Evolutionary conservation across 2,113 vertebrate species (phyloP), one percentile per base, ranked within the genome.

Genomic region (Riparia riparia): DNA sequence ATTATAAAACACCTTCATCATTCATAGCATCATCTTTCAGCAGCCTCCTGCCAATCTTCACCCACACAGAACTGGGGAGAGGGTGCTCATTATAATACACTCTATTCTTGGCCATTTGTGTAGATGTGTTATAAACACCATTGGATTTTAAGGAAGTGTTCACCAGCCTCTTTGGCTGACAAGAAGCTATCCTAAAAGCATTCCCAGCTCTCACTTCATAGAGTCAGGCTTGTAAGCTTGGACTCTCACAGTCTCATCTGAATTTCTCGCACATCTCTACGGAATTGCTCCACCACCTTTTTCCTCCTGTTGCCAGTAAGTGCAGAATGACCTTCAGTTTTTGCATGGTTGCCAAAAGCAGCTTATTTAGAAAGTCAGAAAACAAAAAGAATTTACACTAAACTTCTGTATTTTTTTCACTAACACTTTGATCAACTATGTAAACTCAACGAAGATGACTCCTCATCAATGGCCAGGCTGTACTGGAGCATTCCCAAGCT

Each of bases 81-180:
- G 32, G 5, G 5, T 0, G 0, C 3, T 25, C 25, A 39, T 54
- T 34, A 19, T 32, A 22, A 71, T 10, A 14, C 16, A 39, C 4
- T 41, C 13, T 37, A 4, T 20, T 54, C 63, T 84, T 4, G 37
- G 7, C 80, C 22, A 83, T 61, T 70, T 41, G 15, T 11, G 17
- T 47, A 47, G 13, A 28, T 44, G 10, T 2, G 1, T 50, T 87
- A 74, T 16, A 63, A 74, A 87, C 61, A 9, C 0, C 7, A 17
- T 0, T 73, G 34, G 26, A 49, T 71, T 74, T 94, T 58, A 66
- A 78, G 45, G 11, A 60, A 68, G 19, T 2, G 1, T 32, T 95
- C 31, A 56, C 17, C 29, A 21, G 39, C 10, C 58, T 83, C 63
- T 32, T 45, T 6, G 2, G n/a, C 6, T 81, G 77, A 57, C 50